A percentile compares a stretch with the other conserved stretches of the same genome.
Conservation (phyloP, 2,797 vertebrate species). For the Somateria mollissima region DNA sequence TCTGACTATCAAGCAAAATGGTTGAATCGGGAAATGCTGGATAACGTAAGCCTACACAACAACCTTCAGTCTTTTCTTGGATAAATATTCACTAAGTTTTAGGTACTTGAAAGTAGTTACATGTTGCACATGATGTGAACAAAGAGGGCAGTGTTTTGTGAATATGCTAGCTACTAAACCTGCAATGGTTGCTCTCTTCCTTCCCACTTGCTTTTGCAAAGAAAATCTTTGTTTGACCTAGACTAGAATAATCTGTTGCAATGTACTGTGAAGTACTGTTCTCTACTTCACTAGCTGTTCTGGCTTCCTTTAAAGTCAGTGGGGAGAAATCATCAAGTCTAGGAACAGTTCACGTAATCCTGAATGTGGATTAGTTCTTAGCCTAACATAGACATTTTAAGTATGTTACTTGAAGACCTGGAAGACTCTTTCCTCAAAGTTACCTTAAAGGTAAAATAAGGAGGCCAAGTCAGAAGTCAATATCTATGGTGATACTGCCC, state of each 20-base stretch:
- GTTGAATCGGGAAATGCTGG: not conserved
- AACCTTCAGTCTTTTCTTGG: not conserved
- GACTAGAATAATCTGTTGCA: not conserved
- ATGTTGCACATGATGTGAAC: not conserved
- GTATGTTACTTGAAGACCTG: not conserved
- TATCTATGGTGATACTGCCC: not conserved
- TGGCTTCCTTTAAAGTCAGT: not conserved
- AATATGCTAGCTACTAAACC: not conserved
- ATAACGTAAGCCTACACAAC: not conserved
- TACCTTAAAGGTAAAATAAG: not conserved
- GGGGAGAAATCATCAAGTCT: not conserved
- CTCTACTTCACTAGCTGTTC: not conserved
- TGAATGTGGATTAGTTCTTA: not conserved
- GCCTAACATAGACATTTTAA: not conserved
- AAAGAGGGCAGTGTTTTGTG: not conserved
- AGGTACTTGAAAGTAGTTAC: not conserved
- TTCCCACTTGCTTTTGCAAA: not conserved
- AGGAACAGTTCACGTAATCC: not conserved
- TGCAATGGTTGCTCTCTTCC: not conserved
- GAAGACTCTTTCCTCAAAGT: not conserved
- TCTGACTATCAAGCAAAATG: not conserved
- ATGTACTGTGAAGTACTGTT: not conserved
- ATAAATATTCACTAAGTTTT: not conserved
- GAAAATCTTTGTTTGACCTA: not conserved
- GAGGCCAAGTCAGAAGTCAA: not conserved